Percentiles rank a stretch among this genome's conserved stretches.
These are phyloP conservation scores for Zootermopsis nevadensis DNA, from an alignment of 2,888 invertebrate genomes.

Conservation along the genomic window DNA sequence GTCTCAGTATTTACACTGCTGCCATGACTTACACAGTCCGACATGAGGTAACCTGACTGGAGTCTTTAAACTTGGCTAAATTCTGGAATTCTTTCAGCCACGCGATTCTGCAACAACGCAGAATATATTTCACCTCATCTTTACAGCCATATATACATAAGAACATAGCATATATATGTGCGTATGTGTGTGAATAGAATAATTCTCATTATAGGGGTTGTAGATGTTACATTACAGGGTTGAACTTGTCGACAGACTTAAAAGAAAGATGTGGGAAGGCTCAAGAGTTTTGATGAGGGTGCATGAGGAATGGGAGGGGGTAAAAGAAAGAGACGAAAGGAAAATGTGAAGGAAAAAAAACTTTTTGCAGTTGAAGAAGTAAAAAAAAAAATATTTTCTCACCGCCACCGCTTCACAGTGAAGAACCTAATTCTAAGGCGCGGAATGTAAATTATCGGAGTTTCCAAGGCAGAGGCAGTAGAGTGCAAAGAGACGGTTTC, in stretches of 20 bases:
- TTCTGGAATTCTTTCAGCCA: too few relatives aligned
- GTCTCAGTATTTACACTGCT: neutral
- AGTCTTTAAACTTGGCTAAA: neutral
- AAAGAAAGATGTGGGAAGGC: neutral
- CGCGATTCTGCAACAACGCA: neutral
- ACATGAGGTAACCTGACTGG: neutral
- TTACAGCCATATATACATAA: neutral
- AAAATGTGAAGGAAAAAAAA: conserved; percentile 21
- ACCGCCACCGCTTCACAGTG: conserved; percentile 33
- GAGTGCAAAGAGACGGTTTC: conserved; percentile 17
- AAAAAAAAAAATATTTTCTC: conserved; percentile 43
- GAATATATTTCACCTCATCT: neutral
- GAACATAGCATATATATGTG: too few relatives aligned
- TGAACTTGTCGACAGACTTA: conserved; percentile 22
- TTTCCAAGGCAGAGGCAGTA: conserved; percentile 43
- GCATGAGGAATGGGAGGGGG: too few relatives aligned
- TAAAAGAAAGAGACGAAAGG: conserved; percentile 40
- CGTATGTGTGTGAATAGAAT: conserved; percentile 1
- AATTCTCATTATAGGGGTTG: neutral
- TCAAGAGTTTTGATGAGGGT: neutral
- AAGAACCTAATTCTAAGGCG: conserved; percentile 52
- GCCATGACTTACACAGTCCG: neutral
- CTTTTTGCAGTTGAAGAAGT: conserved; percentile 39
- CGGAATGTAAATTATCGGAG: conserved; percentile 54
- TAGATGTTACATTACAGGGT: conserved; percentile 16